phyloP scores from a whole-genome alignment of 2,797 vertebrate species.

The Phoebastria nigripes region DNA sequence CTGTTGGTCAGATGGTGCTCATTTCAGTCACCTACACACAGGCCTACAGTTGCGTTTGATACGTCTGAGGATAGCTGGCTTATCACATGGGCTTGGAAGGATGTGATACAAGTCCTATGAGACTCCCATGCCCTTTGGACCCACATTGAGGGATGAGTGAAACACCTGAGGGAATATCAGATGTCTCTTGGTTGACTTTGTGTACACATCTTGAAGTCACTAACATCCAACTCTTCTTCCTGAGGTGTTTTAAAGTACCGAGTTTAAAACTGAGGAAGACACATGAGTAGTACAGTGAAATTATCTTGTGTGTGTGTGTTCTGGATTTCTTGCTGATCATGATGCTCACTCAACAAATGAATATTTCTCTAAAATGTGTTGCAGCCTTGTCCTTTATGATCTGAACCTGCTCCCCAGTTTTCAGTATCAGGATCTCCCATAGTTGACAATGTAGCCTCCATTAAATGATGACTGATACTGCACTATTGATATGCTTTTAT shows the following conservation, averaged over 20 bases:
- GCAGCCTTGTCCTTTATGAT: background rate
- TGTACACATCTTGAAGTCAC: background rate
- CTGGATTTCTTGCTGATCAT: background rate
- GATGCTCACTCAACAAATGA: background rate
- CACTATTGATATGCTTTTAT: background rate
- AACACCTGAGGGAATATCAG: rapidly evolving
- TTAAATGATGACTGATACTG: background rate
- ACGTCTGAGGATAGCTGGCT: background rate
- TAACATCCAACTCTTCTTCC: background rate
- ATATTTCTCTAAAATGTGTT: background rate
- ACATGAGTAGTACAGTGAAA: background rate
- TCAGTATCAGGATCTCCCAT: background rate
- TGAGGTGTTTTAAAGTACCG: background rate
- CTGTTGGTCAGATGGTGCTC: background rate
- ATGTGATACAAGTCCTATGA: background rate
- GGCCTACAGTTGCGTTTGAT: background rate
- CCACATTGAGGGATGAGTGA: background rate
- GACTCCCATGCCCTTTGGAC: background rate
- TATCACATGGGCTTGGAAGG: background rate
- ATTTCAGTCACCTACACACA: background rate
- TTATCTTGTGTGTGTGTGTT: background rate
- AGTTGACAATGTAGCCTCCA: background rate
- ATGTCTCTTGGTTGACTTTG: background rate
- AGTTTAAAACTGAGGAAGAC: background rate
- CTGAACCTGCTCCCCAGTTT: background rate